Evolutionary conservation across 2,888 invertebrate genomes (phyloP).

Genomic region (Augochlorella aurata): DNA sequence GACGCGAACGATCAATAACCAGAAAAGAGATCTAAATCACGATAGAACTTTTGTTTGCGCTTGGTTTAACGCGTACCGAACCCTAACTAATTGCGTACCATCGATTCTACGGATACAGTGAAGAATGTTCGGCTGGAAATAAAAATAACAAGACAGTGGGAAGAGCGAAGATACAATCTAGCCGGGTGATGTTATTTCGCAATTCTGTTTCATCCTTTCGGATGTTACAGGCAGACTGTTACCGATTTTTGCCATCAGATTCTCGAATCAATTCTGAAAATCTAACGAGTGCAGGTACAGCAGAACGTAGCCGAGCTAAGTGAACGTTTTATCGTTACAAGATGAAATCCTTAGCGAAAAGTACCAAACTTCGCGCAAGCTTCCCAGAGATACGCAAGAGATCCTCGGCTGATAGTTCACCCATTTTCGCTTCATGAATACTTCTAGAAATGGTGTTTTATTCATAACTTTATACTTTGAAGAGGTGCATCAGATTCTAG

Average conservation of each 20-base stretch:
- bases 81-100: slow-evolving; percentile 49
- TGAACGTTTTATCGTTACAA: too few relatives aligned
- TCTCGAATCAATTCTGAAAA: not conserved
- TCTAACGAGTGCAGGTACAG: not conserved
- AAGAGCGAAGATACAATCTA: not conserved
- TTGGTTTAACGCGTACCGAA: slow-evolving; percentile 43
- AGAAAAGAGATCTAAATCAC: slow-evolving; percentile 36
- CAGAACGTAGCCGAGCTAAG: too few relatives aligned
- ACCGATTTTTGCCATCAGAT: not conserved
- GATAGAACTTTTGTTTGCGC: slow-evolving; percentile 51
- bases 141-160: not conserved
- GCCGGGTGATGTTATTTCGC: not conserved
- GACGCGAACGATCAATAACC: slow-evolving; percentile 13
- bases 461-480: too few relatives aligned
- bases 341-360: too few relatives aligned
- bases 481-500: too few relatives aligned
- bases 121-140: slow-evolving; percentile 13
- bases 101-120: slow-evolving; percentile 40
- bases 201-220: not conserved
- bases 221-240: not conserved
- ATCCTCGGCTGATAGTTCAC: too few relatives aligned
- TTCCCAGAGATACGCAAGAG: too few relatives aligned
- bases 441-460: too few relatives aligned
- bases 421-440: too few relatives aligned
- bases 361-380: too few relatives aligned